These are phyloP conservation scores for Halichondria panicea DNA, from an alignment of 37 sponge, comb jelly and placozoan genomes.

Conservation along the genomic window DNA sequence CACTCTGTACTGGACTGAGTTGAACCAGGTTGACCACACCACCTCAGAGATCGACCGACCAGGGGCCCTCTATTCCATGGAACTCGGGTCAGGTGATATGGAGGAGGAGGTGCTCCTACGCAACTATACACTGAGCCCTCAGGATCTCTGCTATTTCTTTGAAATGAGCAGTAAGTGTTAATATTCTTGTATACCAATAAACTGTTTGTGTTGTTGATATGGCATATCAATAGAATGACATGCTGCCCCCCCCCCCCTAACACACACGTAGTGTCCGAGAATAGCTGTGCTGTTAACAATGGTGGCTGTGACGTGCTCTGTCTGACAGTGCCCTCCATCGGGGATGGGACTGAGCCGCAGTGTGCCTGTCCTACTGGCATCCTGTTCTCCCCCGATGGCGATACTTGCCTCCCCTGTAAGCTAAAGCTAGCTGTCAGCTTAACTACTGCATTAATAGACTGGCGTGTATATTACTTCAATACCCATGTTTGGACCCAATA, in stretches of 20 bases:
- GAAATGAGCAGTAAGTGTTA: no score
- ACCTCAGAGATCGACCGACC: not conserved
- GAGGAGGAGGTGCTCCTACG: not conserved
- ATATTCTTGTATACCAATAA: no score
- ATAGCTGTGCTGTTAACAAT: constrained; percentile 24
- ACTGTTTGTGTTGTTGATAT: no score
- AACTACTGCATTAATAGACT: not conserved
- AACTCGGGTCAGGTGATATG: not conserved
- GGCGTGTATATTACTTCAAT: not conserved
- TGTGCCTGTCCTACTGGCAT: constrained; percentile 55
- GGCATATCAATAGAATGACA: no score
- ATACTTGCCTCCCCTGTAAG: constrained; percentile 15
- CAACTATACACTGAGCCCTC: not conserved
- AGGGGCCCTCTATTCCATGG: constrained; percentile 10
- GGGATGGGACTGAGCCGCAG: not conserved
- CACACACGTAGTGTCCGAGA: not conserved
- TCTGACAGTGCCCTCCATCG: constrained; percentile 35
- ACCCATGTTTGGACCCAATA: not conserved
- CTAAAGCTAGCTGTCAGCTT: not conserved
- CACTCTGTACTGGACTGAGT: constrained; percentile 15
- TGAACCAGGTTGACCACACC: not conserved
- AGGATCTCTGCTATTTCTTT: not conserved
- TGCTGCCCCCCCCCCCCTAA: not conserved
- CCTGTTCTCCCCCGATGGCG: not conserved
- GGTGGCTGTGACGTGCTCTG: constrained; percentile 21